Percentiles rank a stretch among this genome's conserved stretches.
Evolutionary conservation across 2,888 invertebrate genomes (phyloP).

Genomic region (Pteria penguin): DNA sequence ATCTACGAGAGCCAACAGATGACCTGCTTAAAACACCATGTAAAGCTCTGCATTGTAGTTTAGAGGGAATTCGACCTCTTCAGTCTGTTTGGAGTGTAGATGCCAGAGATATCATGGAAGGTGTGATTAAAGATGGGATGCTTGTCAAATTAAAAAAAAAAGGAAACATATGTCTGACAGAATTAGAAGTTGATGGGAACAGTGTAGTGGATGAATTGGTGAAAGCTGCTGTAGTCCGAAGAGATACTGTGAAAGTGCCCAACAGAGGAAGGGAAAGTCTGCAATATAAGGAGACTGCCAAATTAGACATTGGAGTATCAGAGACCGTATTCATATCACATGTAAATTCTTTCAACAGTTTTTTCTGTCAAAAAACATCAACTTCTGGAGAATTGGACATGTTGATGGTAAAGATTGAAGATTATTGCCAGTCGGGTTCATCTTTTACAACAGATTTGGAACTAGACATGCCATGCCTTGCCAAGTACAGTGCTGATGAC

Average conservation of each 20-base stretch:
- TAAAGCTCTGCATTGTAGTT: constrained; percentile 63
- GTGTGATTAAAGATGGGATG: constrained; percentile 59
- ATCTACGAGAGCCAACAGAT: constrained; percentile 49
- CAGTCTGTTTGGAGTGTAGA: constrained; percentile 58
- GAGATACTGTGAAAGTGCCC: constrained; percentile 12
- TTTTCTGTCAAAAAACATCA: constrained; percentile 62
- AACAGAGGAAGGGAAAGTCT: constrained; percentile 25
- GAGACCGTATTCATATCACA: constrained; percentile 57
- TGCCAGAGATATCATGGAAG: constrained; percentile 65
- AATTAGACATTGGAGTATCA: constrained; percentile 33
- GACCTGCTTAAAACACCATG: constrained; percentile 52
- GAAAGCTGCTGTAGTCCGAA: constrained; percentile 57
- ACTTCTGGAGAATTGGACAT: constrained; percentile 51
- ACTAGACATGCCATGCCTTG: constrained; percentile 61
- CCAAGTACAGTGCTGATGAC: constrained; percentile 62
- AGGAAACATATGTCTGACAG: constrained; percentile 49
- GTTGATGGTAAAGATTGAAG: constrained; percentile 61
- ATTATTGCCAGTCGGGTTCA: constrained; percentile 35
- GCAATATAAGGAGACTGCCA: background rate
- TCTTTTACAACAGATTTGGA: constrained; percentile 9
- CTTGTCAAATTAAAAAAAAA: constrained; percentile 48
- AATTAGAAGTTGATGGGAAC: constrained; percentile 51
- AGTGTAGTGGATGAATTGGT: constrained; percentile 62
- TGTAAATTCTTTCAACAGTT: constrained; percentile 62
- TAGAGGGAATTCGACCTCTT: constrained; percentile 58